Evolutionary conservation across 2,797 vertebrate species (phyloP).

Genomic region (Poeciliopsis presidionis): DNA sequence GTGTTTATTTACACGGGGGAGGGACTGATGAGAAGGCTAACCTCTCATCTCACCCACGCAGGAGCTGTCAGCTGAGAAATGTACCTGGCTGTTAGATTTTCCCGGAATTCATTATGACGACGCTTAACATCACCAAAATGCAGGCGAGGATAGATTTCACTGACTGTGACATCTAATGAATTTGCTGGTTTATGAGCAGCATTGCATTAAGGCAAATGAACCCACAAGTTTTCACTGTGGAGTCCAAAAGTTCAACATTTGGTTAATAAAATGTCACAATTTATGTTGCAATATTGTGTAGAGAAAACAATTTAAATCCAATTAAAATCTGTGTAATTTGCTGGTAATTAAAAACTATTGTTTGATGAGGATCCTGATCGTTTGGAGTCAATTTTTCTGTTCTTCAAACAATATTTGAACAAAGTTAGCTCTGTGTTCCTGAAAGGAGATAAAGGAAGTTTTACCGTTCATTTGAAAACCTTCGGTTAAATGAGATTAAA

Average conservation of each 20-base stretch:
- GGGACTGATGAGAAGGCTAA: constrained; percentile 1
- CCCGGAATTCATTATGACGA: neutral
- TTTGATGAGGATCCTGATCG: neutral
- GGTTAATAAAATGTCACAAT: neutral
- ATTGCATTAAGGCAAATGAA: neutral
- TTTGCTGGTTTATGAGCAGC: neutral
- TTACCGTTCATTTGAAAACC: neutral
- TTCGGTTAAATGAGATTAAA: too few relatives aligned
- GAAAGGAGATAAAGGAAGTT: neutral
- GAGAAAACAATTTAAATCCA: neutral
- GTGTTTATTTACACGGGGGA: neutral
- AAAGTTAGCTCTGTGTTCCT: neutral
- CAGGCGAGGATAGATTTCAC: neutral
- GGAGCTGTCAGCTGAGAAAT: neutral
- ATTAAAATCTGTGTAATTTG: neutral
- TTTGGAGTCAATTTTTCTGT: neutral
- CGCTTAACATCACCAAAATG: neutral
- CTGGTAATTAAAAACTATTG: neutral
- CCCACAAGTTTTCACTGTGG: neutral
- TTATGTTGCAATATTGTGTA: neutral
- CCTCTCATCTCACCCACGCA: neutral
- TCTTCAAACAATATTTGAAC: neutral
- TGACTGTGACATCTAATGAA: neutral
- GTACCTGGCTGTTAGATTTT: neutral
- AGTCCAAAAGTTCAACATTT: neutral